Conservation (phyloP, 1,140 invertebrate genomes). For the Drosophila jambulina region DNA sequence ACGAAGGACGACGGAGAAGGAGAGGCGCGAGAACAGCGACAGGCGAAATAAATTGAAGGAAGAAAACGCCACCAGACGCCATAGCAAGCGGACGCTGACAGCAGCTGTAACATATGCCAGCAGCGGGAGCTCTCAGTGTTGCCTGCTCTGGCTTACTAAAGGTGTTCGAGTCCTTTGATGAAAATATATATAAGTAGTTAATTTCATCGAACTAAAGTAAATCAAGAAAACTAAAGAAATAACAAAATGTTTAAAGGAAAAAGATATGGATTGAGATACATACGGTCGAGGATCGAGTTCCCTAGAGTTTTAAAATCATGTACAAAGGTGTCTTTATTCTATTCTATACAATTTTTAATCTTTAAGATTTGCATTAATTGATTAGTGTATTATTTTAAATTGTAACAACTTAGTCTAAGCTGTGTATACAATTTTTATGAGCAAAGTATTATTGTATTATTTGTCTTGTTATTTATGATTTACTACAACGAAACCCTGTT, state of each 20-base stretch:
- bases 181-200: neutral
- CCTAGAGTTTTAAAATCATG: neutral
- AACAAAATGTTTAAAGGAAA: neutral
- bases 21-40: conserved; percentile 20
- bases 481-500: no score
- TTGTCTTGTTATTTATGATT: no score
- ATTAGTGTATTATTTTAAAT: no score
- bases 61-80: conserved; percentile 61
- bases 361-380: no score
- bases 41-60: conserved; percentile 65
- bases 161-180: neutral
- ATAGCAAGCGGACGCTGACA: conserved; percentile 46
- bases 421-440: no score
- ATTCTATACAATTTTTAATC: no score
- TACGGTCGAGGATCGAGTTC: rapidly evolving
- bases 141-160: neutral
- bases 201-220: neutral
- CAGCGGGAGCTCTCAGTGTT: neutral
- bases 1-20: neutral
- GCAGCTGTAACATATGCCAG: conserved; percentile 32
- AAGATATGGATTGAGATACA: neutral
- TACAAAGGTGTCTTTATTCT: no score
- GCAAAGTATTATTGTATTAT: no score
- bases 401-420: no score
- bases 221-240: neutral